Percentiles rank a stretch among this genome's conserved stretches.
Evolutionary conservation across 2,888 invertebrate genomes (phyloP).

Genomic region (Drosophila gaucha): DNA sequence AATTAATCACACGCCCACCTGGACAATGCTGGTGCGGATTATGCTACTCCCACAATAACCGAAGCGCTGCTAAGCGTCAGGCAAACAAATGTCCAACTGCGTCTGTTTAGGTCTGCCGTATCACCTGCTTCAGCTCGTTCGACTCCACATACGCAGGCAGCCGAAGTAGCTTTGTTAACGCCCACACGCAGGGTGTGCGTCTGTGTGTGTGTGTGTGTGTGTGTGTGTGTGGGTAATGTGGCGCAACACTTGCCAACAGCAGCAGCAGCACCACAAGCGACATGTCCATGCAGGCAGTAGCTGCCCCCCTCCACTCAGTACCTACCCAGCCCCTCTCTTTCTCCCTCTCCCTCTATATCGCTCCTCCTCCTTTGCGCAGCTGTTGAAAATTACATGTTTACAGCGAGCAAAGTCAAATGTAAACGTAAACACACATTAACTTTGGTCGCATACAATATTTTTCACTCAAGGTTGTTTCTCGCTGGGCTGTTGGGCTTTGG

Average conservation of each 20-base stretch:
- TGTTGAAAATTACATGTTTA: slow-evolving; percentile 77
- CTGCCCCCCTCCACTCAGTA: neutral
- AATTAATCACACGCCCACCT: slow-evolving; percentile 69
- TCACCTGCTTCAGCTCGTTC: slow-evolving; percentile 8
- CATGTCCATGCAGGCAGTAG: slow-evolving; percentile 22
- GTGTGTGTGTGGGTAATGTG: slow-evolving; percentile 26
- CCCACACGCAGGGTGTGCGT: slow-evolving; percentile 34
- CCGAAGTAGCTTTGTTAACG: slow-evolving; percentile 58
- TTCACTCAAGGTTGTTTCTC: slow-evolving; percentile 69
- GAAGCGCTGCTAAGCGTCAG: slow-evolving; percentile 45
- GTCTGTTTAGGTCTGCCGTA: slow-evolving; percentile 37
- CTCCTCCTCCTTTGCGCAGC: slow-evolving; percentile 19
- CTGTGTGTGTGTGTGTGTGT: slow-evolving; percentile 48
- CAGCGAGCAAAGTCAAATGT: slow-evolving; percentile 70
- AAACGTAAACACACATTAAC: slow-evolving; percentile 80
- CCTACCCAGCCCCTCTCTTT: neutral
- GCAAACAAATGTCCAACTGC: slow-evolving; percentile 72
- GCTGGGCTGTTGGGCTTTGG: too few relatives aligned
- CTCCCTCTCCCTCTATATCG: neutral
- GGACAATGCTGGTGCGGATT: slow-evolving; percentile 27
- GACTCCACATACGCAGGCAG: neutral
- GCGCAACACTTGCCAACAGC: slow-evolving; percentile 29
- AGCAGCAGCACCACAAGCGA: slow-evolving; percentile 29
- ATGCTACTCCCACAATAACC: neutral
- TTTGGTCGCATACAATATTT: slow-evolving; percentile 77